phyloP scores from a whole-genome alignment of 1,140 invertebrate genomes.

The Brachionus asplanchnoidis region DNA sequence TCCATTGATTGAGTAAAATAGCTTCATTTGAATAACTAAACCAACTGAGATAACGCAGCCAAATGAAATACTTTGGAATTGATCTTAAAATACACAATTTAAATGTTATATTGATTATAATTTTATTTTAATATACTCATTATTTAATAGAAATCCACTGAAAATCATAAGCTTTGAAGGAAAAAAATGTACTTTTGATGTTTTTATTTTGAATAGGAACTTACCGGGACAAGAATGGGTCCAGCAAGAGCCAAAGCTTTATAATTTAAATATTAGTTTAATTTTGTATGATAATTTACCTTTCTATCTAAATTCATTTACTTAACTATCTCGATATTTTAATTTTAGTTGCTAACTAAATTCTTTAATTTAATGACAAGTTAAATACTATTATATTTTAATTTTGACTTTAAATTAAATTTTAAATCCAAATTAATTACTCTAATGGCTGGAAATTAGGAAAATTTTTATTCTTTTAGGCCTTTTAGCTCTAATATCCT shows the following conservation, averaged over 20 bases:
- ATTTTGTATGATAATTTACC: too few relatives aligned
- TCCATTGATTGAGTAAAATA: conserved; percentile 28
- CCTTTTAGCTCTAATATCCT: too few relatives aligned
- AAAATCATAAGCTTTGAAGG: neutral
- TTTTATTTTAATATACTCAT: neutral
- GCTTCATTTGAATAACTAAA: conserved; percentile 24
- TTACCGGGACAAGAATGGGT: neutral
- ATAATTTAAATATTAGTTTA: too few relatives aligned
- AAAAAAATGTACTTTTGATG: neutral
- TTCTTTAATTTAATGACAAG: too few relatives aligned
- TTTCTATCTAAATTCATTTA: too few relatives aligned
- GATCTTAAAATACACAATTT: neutral
- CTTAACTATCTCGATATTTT: too few relatives aligned
- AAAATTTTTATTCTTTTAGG: too few relatives aligned
- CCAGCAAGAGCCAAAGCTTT: neutral
- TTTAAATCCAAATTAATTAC: too few relatives aligned
- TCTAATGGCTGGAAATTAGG: too few relatives aligned
- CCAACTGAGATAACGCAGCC: conserved; percentile 36
- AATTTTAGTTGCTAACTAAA: too few relatives aligned
- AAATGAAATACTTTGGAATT: conserved; percentile 30
- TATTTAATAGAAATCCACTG: conserved; percentile 14
- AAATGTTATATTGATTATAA: conserved; percentile 53
- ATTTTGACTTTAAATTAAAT: too few relatives aligned
- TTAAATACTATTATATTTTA: too few relatives aligned
- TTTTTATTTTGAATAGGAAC: neutral